A percentile compares a stretch with the other conserved stretches of the same genome.
Conservation (phyloP, 92 coral and sea anemone genomes). For the Palythoa caribaeorum region DNA sequence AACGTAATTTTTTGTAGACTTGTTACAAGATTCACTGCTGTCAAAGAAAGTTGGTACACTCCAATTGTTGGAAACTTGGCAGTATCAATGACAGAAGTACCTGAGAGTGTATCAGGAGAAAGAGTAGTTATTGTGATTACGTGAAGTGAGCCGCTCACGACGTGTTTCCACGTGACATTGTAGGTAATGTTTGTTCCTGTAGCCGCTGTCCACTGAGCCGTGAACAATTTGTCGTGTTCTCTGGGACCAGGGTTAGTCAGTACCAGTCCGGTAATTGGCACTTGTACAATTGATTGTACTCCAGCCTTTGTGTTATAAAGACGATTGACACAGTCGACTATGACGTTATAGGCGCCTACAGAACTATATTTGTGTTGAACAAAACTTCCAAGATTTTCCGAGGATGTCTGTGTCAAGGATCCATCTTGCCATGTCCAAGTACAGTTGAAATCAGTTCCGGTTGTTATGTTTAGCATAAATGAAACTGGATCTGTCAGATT, state of each 20-base stretch:
- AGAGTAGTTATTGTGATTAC: conserved; percentile 19
- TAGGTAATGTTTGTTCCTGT: conserved; percentile 85
- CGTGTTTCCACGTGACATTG: conserved; percentile 62
- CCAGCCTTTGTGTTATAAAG: conserved; percentile 71
- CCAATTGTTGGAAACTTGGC: conserved; percentile 63
- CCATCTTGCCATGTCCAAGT: conserved; percentile 85
- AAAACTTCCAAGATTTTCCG: conserved; percentile 70
- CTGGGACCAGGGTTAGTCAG: conserved; percentile 62
- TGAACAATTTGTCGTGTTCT: conserved; percentile 53
- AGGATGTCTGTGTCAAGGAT: conserved; percentile 43
- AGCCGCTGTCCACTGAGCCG: conserved; percentile 50
- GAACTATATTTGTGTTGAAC: conserved; percentile 67
- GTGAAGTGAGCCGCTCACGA: conserved; percentile 17
- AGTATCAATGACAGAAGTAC: conserved; percentile 44
- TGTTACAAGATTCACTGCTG: conserved; percentile 86
- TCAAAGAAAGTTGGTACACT: conserved; percentile 65
- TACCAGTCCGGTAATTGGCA: conserved; percentile 59
- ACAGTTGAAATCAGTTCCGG: conserved; percentile 88
- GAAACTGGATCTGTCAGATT: conserved; percentile 77
- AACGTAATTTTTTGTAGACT: conserved; percentile 50
- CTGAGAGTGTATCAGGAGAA: conserved; percentile 43
- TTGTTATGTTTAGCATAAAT: conserved; percentile 79
- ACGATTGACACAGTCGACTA: conserved; percentile 82
- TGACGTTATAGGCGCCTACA: conserved; percentile 69
- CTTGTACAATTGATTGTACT: conserved; percentile 79